Base-by-base conservation (phyloP, 1,140 invertebrate genomes). In the Psilanteris sp. region DNA sequence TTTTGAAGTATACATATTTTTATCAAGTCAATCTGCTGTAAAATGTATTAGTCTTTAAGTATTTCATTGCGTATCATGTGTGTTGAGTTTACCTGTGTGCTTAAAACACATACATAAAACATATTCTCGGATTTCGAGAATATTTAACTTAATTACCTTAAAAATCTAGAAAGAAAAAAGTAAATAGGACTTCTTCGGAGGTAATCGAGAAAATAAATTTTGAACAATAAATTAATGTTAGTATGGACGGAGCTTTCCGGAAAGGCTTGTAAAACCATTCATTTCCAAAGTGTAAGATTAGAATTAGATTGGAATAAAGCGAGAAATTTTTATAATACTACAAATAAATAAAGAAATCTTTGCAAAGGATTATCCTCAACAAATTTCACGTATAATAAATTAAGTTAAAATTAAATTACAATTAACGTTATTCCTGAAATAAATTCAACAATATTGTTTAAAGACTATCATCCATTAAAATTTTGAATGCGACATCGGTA, bases 21-120 rank as follows among this genome's bases (percentile, higher is more conserved):
- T 36, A 67, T 61, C 50, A 55, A 48, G 16, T 75, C 72, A 16
- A 52, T 62, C 24, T 26, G 62, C 24, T 59, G 54, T 61, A 64
- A 22, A 57, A 39, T 57, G 57, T 62, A 55, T 61, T 44, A 54
- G 41, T 73, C 34, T 74, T 20, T 4, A 13, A 54, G 54, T 44
- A 61, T 20, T 54, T 61, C 13, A n/a, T 39, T 61, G 44, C 3
- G 11, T 52, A 31, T 62, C 20, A 29, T 72, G 68, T 57, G 16
- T 66, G 27, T 52, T 61, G 32, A 22, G 16, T 64, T 46, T 48
- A 46, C 67, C 32, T 55, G 72, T 68, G 72, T 75, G 72, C 64
- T 75, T 62, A 75, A 75, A 75, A 75, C 72, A 75, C 72, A 75
- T 75, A 75, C 72, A 57, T 64, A 68, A 36, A 75, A 68, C 62